A percentile compares a stretch with the other conserved stretches of the same genome.
These are phyloP conservation scores for Rotaria macrura DNA, from an alignment of 2,888 invertebrate genomes.

Conservation along the genomic window DNA sequence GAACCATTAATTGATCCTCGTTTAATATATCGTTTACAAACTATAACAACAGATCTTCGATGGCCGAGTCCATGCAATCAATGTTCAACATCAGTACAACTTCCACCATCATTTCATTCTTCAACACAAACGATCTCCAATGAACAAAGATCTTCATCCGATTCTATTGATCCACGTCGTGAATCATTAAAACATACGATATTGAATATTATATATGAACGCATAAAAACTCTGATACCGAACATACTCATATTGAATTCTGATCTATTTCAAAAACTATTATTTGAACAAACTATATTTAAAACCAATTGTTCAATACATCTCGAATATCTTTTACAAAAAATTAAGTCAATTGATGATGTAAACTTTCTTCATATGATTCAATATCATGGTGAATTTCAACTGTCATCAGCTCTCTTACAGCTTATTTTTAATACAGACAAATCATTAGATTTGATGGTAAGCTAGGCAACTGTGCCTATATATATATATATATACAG, in stretches of 20 bases:
- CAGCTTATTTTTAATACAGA: neutral
- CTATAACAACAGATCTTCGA: neutral
- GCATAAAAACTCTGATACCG: neutral
- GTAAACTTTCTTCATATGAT: neutral
- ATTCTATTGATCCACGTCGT: neutral
- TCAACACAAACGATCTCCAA: neutral
- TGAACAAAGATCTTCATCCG: neutral
- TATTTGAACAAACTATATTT: neutral
- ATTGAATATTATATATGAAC: neutral
- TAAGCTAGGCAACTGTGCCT: too few species aligned
- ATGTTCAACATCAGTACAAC: neutral
- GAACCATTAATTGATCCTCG: neutral
- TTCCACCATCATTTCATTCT: neutral
- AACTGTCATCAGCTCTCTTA: neutral
- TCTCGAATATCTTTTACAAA: neutral
- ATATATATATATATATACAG: too few species aligned
- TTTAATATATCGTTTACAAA: neutral
- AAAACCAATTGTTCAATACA: neutral
- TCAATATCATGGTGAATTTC: neutral
- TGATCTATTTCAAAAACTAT: neutral
- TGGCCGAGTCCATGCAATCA: neutral
- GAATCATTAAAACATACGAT: neutral
- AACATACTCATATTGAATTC: neutral
- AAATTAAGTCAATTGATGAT: neutral
- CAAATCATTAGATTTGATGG: too few species aligned